These are phyloP conservation scores for Magallana nippona DNA, from an alignment of 2,888 invertebrate genomes.

Conservation along the genomic window DNA sequence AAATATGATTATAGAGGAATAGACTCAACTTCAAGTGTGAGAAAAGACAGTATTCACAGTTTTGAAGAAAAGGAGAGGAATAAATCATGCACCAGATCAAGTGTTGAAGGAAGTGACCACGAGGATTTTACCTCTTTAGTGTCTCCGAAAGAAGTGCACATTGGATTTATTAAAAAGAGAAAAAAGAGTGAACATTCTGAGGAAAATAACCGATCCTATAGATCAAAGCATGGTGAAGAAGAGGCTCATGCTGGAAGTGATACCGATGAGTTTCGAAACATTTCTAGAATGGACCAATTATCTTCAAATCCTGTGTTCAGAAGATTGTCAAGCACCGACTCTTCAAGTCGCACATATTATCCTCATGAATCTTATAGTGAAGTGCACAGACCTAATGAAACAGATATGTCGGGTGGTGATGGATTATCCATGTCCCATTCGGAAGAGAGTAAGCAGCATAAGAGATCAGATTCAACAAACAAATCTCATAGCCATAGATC, in stretches of 20 bases:
- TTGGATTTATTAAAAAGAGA: constrained; percentile 66
- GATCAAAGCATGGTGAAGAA: constrained; percentile 57
- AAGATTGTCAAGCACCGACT: constrained; percentile 51
- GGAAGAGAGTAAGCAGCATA: constrained; percentile 28
- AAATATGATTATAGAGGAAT: constrained; percentile 40
- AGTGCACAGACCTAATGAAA: constrained; percentile 46
- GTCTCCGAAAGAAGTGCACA: constrained; percentile 70
- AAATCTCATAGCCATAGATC: constrained; percentile 40
- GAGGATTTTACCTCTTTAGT: constrained; percentile 58
- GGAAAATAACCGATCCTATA: constrained; percentile 62
- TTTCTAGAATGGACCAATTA: constrained; percentile 45
- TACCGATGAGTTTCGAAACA: constrained; percentile 64
- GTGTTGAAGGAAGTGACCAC: constrained; percentile 63
- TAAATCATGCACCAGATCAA: constrained; percentile 39
- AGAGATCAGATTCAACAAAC: constrained; percentile 3
- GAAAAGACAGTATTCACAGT: constrained; percentile 71
- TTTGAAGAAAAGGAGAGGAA: constrained; percentile 55
- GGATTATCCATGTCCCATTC: constrained; percentile 14
- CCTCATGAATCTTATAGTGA: constrained; percentile 42
- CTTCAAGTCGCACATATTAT: constrained; percentile 46
- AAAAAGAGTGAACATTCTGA: constrained; percentile 62
- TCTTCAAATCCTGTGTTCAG: constrained; percentile 40
- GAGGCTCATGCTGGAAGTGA: constrained; percentile 67
- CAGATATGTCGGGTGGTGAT: constrained; percentile 47
- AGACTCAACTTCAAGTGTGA: constrained; percentile 68